Conservation (phyloP, 1,140 invertebrate species). For the Panagrolaimus sp. region DNA sequence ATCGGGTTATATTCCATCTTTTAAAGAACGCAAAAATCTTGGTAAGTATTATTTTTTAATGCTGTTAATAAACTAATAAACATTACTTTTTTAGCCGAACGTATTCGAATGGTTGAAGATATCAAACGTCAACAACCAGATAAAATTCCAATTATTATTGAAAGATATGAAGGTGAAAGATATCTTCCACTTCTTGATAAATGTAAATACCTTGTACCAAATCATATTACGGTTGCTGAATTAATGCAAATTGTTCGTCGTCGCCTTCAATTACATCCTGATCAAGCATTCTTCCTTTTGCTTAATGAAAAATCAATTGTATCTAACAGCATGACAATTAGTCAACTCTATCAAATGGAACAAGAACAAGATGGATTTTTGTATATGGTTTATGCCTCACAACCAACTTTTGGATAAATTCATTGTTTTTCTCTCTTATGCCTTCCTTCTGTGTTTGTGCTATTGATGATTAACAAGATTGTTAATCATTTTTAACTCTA, state of each 20-base stretch:
- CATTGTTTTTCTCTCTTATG: background rate
- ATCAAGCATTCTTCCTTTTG: slow-evolving; percentile 67
- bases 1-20: slow-evolving; percentile 50
- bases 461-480: too few relatives aligned
- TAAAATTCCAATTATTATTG: slow-evolving; percentile 68
- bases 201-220: slow-evolving; percentile 69
- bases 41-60: slow-evolving; percentile 53
- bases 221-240: slow-evolving; percentile 68
- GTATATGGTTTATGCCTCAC: slow-evolving; percentile 68
- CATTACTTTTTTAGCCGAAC: slow-evolving; percentile 61
- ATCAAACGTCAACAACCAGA: slow-evolving; percentile 65
- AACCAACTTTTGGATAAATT: slow-evolving; percentile 66
- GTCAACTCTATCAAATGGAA: slow-evolving; percentile 64
- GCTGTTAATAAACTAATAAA: slow-evolving; percentile 8
- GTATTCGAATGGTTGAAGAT: slow-evolving; percentile 65
- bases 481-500: too few relatives aligned
- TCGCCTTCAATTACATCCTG: slow-evolving; percentile 68
- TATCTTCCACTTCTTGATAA: slow-evolving; percentile 66
- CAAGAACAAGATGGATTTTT: slow-evolving; percentile 68
- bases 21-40: slow-evolving; percentile 61
- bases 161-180: slow-evolving; percentile 66
- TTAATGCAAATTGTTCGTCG: slow-evolving; percentile 68
- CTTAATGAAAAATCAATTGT: slow-evolving; percentile 67
- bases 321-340: slow-evolving; percentile 65
- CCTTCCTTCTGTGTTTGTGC: too few relatives aligned